Evolutionary conservation across 2,888 invertebrate species (phyloP).

Genomic region (Myopa testacea): DNA sequence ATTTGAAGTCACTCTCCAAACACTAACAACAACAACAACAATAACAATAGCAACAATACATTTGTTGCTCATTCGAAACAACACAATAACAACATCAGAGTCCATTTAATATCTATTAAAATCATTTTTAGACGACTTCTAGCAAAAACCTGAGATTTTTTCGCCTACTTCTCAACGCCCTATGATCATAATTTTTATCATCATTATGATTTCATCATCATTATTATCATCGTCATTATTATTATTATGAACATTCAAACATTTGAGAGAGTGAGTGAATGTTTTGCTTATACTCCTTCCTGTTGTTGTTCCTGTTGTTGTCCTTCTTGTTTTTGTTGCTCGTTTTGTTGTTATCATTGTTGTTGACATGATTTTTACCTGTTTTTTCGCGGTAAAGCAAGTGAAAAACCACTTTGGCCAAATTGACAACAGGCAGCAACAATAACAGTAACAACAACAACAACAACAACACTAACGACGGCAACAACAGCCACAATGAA

Average conservation of each 20-base stretch:
- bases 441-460: slow-evolving; percentile 21
- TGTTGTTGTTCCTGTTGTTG: background rate
- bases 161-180: too few species aligned
- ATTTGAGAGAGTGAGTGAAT: slow-evolving; percentile 1
- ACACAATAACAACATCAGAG: slow-evolving; percentile 11
- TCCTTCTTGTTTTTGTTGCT: background rate
- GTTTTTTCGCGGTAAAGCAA: slow-evolving; percentile 63
- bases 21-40: background rate
- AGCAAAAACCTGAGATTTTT: too few species aligned
- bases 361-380: slow-evolving; percentile 43
- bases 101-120: slow-evolving; percentile 24
- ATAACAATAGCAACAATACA: background rate
- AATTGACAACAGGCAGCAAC: slow-evolving; percentile 59
- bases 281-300: background rate
- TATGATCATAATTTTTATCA: too few species aligned
- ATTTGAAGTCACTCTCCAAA: background rate
- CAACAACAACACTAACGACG: background rate
- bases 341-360: background rate
- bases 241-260: too few species aligned
- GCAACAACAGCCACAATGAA: slow-evolving; percentile 10
- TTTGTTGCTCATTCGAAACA: slow-evolving; percentile 17
- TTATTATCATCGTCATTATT: too few species aligned
- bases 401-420: slow-evolving; percentile 67
- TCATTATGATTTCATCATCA: too few species aligned
- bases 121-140: background rate